Percentiles rank a stretch among this genome's conserved stretches.
Conservation (phyloP, 2,113 vertebrate species). For the Chaetorhynchus papuensis region DNA sequence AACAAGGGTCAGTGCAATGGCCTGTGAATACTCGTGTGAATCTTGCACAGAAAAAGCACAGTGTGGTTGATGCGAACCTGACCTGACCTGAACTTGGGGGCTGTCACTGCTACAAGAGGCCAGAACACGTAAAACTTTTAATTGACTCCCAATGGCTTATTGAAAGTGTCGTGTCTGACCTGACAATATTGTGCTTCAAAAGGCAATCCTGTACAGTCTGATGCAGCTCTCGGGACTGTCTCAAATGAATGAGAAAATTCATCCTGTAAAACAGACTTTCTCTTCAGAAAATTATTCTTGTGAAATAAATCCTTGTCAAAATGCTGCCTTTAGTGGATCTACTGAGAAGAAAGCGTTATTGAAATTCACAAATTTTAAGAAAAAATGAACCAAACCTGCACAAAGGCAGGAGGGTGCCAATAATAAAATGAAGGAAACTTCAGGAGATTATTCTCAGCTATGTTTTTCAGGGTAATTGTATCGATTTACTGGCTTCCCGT, state of each 20-base stretch:
- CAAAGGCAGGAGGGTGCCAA: not conserved
- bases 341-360: not conserved
- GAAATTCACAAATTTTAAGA: not conserved
- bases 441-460: not conserved
- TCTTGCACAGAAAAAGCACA: not conserved
- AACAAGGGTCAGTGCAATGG: not conserved
- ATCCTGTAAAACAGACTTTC: not conserved
- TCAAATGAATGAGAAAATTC: not conserved
- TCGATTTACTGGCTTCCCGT: not conserved
- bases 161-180: not conserved
- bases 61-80: not conserved
- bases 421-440: not conserved
- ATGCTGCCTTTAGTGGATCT: not conserved
- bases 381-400: not conserved
- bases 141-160: constrained; percentile 12
- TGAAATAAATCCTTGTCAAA: not conserved
- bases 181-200: not conserved
- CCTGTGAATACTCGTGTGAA: not conserved
- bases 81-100: not conserved
- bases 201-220: not conserved
- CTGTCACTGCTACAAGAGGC: not conserved
- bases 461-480: not conserved
- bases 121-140: not conserved
- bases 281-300: not conserved
- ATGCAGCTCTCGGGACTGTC: not conserved